Conservation (phyloP, 1,140 invertebrate genomes). For the Drosophila ananassae region DNA sequence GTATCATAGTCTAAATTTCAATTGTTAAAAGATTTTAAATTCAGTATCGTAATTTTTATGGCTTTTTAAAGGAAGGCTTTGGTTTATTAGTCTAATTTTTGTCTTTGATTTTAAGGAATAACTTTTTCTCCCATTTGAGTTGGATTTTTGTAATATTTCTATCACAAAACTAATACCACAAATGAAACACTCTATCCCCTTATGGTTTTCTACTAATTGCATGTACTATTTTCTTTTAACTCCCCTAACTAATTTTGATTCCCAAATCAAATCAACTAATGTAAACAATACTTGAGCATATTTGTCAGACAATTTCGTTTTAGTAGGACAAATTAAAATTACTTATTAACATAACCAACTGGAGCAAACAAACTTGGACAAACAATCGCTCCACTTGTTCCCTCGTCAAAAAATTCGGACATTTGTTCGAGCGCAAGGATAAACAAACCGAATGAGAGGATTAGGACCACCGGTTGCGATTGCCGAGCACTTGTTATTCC, state of each 20-base stretch:
- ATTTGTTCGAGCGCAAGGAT: conserved; percentile 75
- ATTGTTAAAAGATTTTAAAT: neutral
- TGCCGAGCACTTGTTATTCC: conserved; percentile 78
- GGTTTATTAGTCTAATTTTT: neutral
- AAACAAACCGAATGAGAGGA: conserved; percentile 49
- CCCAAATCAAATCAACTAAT: conserved; percentile 58
- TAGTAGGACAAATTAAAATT: conserved; percentile 77
- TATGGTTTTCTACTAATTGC: conserved; percentile 28
- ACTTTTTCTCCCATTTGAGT: neutral
- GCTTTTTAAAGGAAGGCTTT: neutral
- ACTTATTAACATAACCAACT: conserved; percentile 61
- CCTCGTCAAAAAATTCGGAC: conserved; percentile 62
- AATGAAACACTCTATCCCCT: neutral
- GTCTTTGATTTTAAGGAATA: neutral
- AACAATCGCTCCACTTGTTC: conserved; percentile 34
- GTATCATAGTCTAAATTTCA: neutral
- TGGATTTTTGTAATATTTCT: no score
- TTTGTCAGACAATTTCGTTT: conserved; percentile 65
- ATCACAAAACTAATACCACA: no score
- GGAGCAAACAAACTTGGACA: conserved; percentile 53
- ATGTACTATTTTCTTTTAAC: neutral
- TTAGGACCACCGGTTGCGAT: conserved; percentile 53
- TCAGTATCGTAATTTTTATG: neutral
- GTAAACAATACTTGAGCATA: conserved; percentile 51
- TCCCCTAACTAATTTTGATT: conserved; percentile 36